Base-by-base conservation (phyloP, 2,888 invertebrate species). In the Pilophorus perplexus region DNA sequence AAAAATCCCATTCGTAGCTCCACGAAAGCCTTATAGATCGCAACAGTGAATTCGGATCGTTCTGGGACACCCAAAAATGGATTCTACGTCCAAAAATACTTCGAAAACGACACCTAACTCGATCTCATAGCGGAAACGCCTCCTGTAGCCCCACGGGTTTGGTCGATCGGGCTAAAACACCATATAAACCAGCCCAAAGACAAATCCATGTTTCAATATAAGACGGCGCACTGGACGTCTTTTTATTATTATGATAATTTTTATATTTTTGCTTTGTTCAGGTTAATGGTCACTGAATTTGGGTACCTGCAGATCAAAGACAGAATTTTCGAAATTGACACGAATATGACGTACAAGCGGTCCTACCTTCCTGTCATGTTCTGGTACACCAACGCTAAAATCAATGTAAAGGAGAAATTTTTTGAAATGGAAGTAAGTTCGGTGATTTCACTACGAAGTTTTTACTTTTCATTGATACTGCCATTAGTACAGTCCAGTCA, bases 331-430 rank as follows among this genome's bases (percentile, higher is more conserved):
- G 67, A 69, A 59, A 59, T 68, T n/a, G 44, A 67, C 14, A 71
- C 73, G 33, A 73, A 73, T 42, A 66, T 73, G 18, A 69, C 71
- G 3, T 73, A 73, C 57, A 71, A 67, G 68, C 69, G 73, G 42
- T 69, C 71, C 8, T 73, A 72, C 40, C 33, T 71, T 12, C 72
- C 72, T 1, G 60, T 72, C 16, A 71, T 71, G 28, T 72, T 68
- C 59, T 73, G 72, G 72, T 71, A 71, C 40, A 71, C 72, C 20
- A 64, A 67, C 25, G n/a, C 65, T 8, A 67, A 67, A 33, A 23
- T 70, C n/a, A 67, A 70, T 27, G 23, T 59, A 1, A 55, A 46
- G 14, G 42, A 66, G 16, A 69, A 68, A 66, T 62, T 66, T 33
- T 50, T 69, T 6, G 42, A 68, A 59, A 23, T 68, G 6, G 69